These are phyloP conservation scores for Linurgus olivaceus DNA, from an alignment of 2,797 vertebrate genomes.

Conservation along the genomic window DNA sequence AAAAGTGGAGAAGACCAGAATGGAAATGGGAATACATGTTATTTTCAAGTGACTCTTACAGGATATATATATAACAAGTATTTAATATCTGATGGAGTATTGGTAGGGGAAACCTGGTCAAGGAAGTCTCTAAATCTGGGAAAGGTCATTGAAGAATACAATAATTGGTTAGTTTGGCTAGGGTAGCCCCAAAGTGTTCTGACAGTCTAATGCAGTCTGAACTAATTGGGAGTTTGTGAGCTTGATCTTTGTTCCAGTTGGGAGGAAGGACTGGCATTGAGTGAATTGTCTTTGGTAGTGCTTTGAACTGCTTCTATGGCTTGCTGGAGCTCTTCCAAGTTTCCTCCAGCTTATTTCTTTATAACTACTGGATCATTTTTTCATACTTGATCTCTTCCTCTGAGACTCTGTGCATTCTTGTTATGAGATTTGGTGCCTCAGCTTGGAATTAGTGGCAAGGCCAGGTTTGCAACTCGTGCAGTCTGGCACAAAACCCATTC, in stretches of 20 bases:
- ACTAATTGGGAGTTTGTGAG: background rate
- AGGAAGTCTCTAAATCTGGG: background rate
- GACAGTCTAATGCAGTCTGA: background rate
- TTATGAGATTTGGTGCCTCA: background rate
- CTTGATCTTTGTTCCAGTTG: background rate
- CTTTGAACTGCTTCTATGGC: background rate
- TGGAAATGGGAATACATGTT: background rate
- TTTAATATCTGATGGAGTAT: background rate
- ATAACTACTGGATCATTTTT: background rate
- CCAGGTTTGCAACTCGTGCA: background rate
- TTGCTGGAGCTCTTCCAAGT: background rate
- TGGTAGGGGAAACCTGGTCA: background rate
- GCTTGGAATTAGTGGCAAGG: background rate
- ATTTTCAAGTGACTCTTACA: background rate
- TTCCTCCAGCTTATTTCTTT: background rate
- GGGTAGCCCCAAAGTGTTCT: background rate
- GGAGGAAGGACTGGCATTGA: background rate
- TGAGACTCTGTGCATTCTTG: background rate
- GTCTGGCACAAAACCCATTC: background rate
- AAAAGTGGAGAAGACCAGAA: background rate
- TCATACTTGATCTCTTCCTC: background rate
- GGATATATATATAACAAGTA: background rate
- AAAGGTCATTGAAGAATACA: background rate
- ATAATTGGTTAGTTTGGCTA: background rate
- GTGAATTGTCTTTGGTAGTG: background rate